Conservation (phyloP, 37 sponge, comb jelly and placozoan species). For the Ianthella basta region DNA sequence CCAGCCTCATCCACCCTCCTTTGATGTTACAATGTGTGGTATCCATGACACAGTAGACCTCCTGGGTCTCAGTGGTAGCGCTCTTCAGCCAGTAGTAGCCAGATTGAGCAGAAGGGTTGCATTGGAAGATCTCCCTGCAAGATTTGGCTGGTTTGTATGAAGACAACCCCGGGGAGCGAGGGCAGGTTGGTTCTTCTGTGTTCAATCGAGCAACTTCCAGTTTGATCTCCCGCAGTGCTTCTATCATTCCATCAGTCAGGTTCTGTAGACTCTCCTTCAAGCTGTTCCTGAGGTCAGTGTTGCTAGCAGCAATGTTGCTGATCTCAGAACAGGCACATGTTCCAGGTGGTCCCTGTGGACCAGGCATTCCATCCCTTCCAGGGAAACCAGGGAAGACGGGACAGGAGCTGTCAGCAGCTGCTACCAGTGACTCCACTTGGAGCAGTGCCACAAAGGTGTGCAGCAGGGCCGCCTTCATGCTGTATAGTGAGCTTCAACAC, state of each 20-base stretch:
- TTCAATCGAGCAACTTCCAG: neutral
- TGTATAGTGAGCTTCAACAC: too few relatives aligned
- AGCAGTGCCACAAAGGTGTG: too few relatives aligned
- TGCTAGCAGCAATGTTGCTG: too few relatives aligned
- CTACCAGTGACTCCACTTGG: too few relatives aligned
- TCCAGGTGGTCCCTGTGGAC: neutral
- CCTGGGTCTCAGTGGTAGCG: too few relatives aligned
- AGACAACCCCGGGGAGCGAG: neutral
- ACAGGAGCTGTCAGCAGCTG: too few relatives aligned
- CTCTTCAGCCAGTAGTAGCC: conserved; percentile 11
- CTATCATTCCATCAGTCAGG: too few relatives aligned
- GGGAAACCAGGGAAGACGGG: too few relatives aligned
- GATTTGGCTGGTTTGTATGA: neutral
- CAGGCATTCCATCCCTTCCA: conserved; percentile 14
- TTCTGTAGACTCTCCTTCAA: neutral
- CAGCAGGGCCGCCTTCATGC: too few relatives aligned
- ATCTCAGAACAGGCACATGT: neutral
- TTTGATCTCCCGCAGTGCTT: neutral
- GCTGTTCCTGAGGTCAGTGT: neutral
- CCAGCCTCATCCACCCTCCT: conserved; percentile 23
- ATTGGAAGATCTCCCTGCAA: neutral
- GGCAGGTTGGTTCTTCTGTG: neutral
- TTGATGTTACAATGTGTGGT: neutral
- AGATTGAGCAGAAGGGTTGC: neutral
- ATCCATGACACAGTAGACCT: conserved; percentile 27